Evolutionary conservation across 2,797 vertebrate genomes (phyloP), one percentile per base, ranked within the genome.

Genomic region (Neosalanx taihuensis): DNA sequence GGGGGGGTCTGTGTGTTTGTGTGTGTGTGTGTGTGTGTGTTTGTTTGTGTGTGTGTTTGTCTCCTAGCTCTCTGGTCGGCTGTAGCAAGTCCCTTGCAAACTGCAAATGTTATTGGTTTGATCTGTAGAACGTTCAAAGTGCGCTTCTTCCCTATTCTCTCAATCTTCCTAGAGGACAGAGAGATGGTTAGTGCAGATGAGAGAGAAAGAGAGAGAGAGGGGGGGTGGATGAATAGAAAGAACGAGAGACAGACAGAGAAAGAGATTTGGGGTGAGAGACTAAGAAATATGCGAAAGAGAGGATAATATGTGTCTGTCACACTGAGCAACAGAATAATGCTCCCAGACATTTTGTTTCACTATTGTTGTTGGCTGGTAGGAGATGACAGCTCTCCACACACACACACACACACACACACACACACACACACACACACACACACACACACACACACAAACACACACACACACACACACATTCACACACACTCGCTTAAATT

Each of bases 331-430:
- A 83, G 83, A 74, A 70, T 80, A 79, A 81, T 76, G 81, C 81
- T 87, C 78, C 82, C 79, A 85, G 81, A 79, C 78, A 81, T 78
- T 84, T 80, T 82, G 77, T 85, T 84, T 80, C 81, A 81, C 57
- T n/a, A 59, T 83, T 76, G 71, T 72, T 51, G 70, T 35, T 71
- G 66, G 41, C 59, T 57, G 61, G 71, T 76, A 77, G 76, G 78
- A 74, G 76, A 74, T 81, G 82, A 79, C 83, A 82, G 74, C 74
- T 35, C 41, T 26, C 58, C 51, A 20, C 31, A 33, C 58, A 79
- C 65, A n/a, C 73, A 69, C 70, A 57, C 58, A 68, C 69, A 65
- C 64, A 61, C 70, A 79, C 62, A 78, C 70, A 75, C 70, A 76
- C 70, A 67, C 70, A 73, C 23, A 62, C 30, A 74, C 72, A 63